Evolutionary conservation across 2,888 invertebrate species (phyloP), one percentile per base, ranked within the genome.

Genomic region (Nemotelus pantherinus): DNA sequence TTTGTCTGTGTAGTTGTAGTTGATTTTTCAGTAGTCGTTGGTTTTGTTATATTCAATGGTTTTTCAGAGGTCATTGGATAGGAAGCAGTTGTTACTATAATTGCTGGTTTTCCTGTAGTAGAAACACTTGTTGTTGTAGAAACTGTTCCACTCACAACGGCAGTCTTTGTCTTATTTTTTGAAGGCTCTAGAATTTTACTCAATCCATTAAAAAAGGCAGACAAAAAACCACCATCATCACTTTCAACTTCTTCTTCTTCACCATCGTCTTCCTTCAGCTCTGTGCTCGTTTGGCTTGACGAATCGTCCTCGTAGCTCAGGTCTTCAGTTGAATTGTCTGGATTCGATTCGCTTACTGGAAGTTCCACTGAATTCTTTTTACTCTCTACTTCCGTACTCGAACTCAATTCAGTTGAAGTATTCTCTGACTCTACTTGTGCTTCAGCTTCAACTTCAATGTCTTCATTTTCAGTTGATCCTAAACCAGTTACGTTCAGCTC

Each of bases 301-400:
- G 10, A n/a, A 9, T 45, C 0, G 2, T 39, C 47, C n/a, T n/a
- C 4, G 25, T 6, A 47, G 47, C 67, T 67, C 41, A n/a, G 2
- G 41, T 48, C 9, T 48, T 60, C 47, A 41, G 55, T 60, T 48
- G 44, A 10, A 45, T 41, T 64, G 3, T 67, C 68, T 3, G 10
- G 5, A 70, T 65, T 68, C 9, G 25, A 2, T 39, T 58, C 43
- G 6, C 58, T 72, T 57, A 39, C 58, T 3, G 45, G 2, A 55
- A 76, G 53, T 48, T 77, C 77, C 5, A 80, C 0, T 82, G 80
- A 53, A 84, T 82, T 74, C 82, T 83, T 0, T 81, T 83, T 48
- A 80, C 83, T 3, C 79, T 81, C 63, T 81, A 76, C 45, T 47
- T 72, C 72, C 2, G 72, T 72, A 47, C 58, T 72, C 2, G 58